These are phyloP conservation scores for Epizoanthus stellaris DNA, from an alignment of 92 coral and sea anemone genomes.

Conservation along the genomic window DNA sequence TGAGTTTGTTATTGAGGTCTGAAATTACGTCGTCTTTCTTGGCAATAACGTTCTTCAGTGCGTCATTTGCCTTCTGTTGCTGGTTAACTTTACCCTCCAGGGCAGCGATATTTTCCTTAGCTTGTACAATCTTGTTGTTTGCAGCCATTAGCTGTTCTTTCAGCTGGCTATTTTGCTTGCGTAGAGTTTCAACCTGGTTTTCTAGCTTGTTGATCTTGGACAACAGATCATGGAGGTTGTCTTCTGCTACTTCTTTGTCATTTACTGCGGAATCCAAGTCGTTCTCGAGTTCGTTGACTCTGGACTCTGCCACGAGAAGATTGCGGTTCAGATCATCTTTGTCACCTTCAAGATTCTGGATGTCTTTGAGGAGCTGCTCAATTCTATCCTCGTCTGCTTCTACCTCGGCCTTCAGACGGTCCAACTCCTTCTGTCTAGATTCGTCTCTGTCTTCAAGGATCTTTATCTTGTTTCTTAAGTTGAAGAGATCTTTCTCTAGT, in stretches of 20 bases:
- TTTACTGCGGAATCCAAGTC: constrained; percentile 76
- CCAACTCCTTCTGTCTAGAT: constrained; percentile 81
- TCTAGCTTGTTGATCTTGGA: constrained; percentile 77
- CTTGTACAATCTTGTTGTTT: constrained; percentile 74
- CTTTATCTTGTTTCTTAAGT: constrained; percentile 62
- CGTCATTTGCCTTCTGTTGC: constrained; percentile 72
- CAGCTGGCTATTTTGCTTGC: constrained; percentile 81
- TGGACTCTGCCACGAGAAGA: constrained; percentile 72
- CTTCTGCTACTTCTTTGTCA: constrained; percentile 87
- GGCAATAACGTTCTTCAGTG: constrained; percentile 67
- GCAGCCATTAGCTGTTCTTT: constrained; percentile 87
- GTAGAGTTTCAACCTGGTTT: constrained; percentile 78
- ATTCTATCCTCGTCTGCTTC: constrained; percentile 80
- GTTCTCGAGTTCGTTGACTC: constrained; percentile 77
- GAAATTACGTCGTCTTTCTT: constrained; percentile 80
- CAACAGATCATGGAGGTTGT: constrained; percentile 76
- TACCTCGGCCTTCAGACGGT: constrained; percentile 87
- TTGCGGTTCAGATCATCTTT: constrained; percentile 79
- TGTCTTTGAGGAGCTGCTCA: constrained; percentile 64
- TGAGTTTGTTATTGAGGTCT: constrained; percentile 78
- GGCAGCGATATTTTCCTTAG: constrained; percentile 67
- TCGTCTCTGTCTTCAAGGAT: constrained; percentile 72
- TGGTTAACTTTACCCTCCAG: constrained; percentile 72
- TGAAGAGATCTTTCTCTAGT: constrained; percentile 78
- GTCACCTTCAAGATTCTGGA: constrained; percentile 80